Conservation (phyloP, 2,888 invertebrate species). For the Ochropacha duplaris region DNA sequence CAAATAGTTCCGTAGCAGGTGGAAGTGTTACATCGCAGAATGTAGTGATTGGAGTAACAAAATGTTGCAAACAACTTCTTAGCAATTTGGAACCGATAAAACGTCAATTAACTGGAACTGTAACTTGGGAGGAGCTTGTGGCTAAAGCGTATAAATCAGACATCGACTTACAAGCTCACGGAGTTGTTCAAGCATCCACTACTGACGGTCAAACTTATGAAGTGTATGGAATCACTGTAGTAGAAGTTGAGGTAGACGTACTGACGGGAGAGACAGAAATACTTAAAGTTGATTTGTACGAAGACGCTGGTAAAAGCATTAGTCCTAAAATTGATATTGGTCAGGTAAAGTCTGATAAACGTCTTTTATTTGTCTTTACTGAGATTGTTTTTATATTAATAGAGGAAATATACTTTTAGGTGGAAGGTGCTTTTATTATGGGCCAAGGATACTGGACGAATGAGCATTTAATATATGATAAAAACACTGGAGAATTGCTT, state of each 20-base stretch:
- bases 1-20: constrained; percentile 85
- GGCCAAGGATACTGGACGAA: constrained; percentile 85
- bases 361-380: too few relatives aligned
- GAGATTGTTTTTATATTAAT: constrained; percentile 63
- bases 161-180: constrained; percentile 52
- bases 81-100: constrained; percentile 69
- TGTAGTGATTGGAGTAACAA: constrained; percentile 78
- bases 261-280: constrained; percentile 86
- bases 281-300: constrained; percentile 83
- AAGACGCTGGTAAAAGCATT: constrained; percentile 83
- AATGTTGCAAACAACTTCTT: constrained; percentile 72
- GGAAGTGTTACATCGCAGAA: constrained; percentile 87
- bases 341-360: too few relatives aligned
- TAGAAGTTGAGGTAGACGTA: constrained; percentile 87
- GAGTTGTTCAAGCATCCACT: constrained; percentile 23
- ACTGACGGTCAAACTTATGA: constrained; percentile 36
- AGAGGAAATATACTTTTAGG: constrained; percentile 33
- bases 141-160: constrained; percentile 57
- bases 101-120: constrained; percentile 46
- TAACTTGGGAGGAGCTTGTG: constrained; percentile 77
- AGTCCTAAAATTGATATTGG: too few relatives aligned
- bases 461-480: constrained; percentile 82
- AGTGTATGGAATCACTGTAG: constrained; percentile 80
- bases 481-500: constrained; percentile 79
- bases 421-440: constrained; percentile 86